These are phyloP conservation scores for Malthinus flaveolus DNA, from an alignment of 2,888 invertebrate species.

Conservation along the genomic window DNA sequence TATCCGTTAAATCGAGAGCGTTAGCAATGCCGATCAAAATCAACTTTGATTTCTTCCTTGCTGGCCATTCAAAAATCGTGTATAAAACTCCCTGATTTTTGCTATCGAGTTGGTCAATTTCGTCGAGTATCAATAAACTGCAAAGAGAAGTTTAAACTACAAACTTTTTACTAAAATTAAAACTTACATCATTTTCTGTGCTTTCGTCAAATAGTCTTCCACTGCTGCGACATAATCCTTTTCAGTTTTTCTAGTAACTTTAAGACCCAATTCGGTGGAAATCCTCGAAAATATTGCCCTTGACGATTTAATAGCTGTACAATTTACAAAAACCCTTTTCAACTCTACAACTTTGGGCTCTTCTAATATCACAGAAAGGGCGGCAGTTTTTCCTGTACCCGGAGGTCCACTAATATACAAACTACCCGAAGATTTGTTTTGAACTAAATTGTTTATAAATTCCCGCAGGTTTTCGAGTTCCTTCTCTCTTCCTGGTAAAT, in stretches of 20 bases:
- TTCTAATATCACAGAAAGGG: conserved; percentile 73
- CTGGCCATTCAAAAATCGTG: conserved; percentile 93
- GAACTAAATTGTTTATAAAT: conserved; percentile 71
- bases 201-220: conserved; percentile 68
- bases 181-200: conserved; percentile 74
- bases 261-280: conserved; percentile 69
- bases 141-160: conserved; percentile 34
- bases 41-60: conserved; percentile 66
- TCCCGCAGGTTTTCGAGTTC: conserved; percentile 71
- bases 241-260: conserved; percentile 62
- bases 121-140: conserved; percentile 86
- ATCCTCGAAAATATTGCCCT: conserved; percentile 79
- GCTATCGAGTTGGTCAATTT: conserved; percentile 91
- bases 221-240: conserved; percentile 68
- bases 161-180: not conserved
- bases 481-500: conserved; percentile 75
- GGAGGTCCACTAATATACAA: conserved; percentile 96
- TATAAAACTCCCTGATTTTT: conserved; percentile 85
- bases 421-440: conserved; percentile 71
- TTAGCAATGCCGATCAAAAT: conserved; percentile 93
- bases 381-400: conserved; percentile 96
- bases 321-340: conserved; percentile 78
- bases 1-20: conserved; percentile 91
- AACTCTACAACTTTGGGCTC: conserved; percentile 60
- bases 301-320: conserved; percentile 86